These are phyloP conservation scores for Pegoplata infirma DNA, from an alignment of 2,888 invertebrate genomes.

Conservation along the genomic window DNA sequence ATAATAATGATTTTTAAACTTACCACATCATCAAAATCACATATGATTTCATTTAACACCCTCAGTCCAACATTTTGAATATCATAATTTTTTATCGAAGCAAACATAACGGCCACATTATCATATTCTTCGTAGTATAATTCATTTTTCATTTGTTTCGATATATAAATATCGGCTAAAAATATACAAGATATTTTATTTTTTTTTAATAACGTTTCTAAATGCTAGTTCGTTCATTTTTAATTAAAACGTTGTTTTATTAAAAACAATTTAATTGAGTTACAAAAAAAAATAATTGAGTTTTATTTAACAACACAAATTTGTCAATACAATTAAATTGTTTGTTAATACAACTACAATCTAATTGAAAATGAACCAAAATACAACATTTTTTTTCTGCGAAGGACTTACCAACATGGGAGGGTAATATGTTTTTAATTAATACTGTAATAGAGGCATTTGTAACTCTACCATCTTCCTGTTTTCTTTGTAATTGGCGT, in stretches of 20 bases:
- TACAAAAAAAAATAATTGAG: neutral
- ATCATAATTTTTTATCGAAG: constrained; percentile 91
- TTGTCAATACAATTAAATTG: too few species aligned
- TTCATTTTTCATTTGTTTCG: constrained; percentile 84
- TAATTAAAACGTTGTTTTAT: too few species aligned
- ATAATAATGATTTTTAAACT: too few species aligned
- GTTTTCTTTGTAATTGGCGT: constrained; percentile 86
- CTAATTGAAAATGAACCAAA: too few species aligned
- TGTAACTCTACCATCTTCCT: constrained; percentile 91
- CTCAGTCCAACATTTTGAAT: constrained; percentile 83
- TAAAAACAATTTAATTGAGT: neutral
- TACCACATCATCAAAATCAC: constrained; percentile 89
- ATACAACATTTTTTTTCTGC: too few species aligned
- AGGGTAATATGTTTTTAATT: constrained; percentile 94
- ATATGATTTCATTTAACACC: constrained; percentile 93
- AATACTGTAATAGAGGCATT: constrained; percentile 92
- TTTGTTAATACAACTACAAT: too few species aligned
- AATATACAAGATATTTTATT: too few species aligned
- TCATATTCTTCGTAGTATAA: constrained; percentile 93
- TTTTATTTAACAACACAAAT: too few species aligned
- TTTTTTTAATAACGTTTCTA: too few species aligned
- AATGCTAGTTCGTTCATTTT: constrained; percentile 3
- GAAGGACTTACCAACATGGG: constrained; percentile 92
- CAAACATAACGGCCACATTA: constrained; percentile 97
- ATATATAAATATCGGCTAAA: constrained; percentile 88